A percentile compares a stretch with the other conserved stretches of the same genome.
phyloP scores from a whole-genome alignment of 2,888 invertebrate genomes.

The Helicoverpa assulta region DNA sequence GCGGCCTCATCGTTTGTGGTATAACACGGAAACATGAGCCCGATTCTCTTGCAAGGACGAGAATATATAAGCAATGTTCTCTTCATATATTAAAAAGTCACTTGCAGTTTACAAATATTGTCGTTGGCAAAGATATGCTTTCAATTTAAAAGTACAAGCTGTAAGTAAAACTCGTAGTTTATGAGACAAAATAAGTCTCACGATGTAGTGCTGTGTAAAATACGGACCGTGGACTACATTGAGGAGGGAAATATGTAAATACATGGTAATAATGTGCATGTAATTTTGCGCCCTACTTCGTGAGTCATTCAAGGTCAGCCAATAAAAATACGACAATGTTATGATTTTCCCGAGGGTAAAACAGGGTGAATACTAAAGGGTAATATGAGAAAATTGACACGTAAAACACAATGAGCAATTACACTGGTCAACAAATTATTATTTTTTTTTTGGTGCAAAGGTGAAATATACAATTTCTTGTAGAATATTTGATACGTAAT shows the following conservation, averaged over 20 bases:
- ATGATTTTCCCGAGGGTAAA: conserved; percentile 40
- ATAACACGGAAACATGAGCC: background rate
- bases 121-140: too few relatives aligned
- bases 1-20: background rate
- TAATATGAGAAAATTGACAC: conserved; percentile 17
- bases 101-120: too few relatives aligned
- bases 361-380: conserved; percentile 15
- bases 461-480: too few relatives aligned
- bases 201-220: conserved; percentile 18
- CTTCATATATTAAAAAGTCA: too few relatives aligned
- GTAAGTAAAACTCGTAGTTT: background rate
- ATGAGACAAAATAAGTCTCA: conserved; percentile 4
- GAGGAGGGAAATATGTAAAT: conserved; percentile 51
- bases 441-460: too few relatives aligned
- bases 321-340: conserved; percentile 39
- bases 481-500: too few relatives aligned
- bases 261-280: conserved; percentile 56
- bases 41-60: background rate
- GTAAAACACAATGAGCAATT: conserved; percentile 1
- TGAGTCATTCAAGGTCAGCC: conserved; percentile 41
- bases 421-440: too few relatives aligned
- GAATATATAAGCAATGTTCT: too few relatives aligned
- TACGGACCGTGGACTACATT: conserved; percentile 16
- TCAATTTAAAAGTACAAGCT: conserved; percentile 3
- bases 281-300: conserved; percentile 43